Conservation (phyloP, 1,140 invertebrate species). For the Pygmarrhopalites habei region DNA sequence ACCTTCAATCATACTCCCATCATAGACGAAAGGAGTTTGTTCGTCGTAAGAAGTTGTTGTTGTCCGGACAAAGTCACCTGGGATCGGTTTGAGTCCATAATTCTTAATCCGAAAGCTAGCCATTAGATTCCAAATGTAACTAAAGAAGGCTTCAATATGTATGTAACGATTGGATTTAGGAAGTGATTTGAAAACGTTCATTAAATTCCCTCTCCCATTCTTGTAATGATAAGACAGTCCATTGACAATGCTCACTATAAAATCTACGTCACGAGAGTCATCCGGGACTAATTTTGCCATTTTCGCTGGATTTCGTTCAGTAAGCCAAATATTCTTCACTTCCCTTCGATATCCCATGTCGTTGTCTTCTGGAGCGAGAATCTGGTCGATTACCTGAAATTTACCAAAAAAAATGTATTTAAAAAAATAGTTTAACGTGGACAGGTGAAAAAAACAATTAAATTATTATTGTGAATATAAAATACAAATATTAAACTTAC, state of each 20-base stretch:
- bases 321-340: constrained; percentile 35
- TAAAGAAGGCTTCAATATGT: constrained; percentile 94
- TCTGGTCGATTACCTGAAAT: constrained; percentile 35
- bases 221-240: constrained; percentile 26
- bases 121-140: constrained; percentile 77
- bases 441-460: too few relatives aligned
- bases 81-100: constrained; percentile 56
- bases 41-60: background rate
- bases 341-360: constrained; percentile 29
- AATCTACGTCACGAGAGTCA: constrained; percentile 30
- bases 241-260: constrained; percentile 24
- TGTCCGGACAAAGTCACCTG: constrained; percentile 61
- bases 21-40: background rate
- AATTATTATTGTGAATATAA: constrained; percentile 64
- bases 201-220: constrained; percentile 18
- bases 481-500: constrained; percentile 78
- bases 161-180: constrained; percentile 73
- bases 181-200: constrained; percentile 45
- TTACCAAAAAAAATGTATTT: too few relatives aligned
- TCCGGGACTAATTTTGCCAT: constrained; percentile 23
- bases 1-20: constrained; percentile 2
- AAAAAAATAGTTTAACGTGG: too few relatives aligned
- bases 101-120: constrained; percentile 65
- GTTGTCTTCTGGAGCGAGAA: constrained; percentile 26
- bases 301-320: constrained; percentile 21